phyloP scores from a whole-genome alignment of 2,113 vertebrate species.

The Thoracochromis brauschi region DNA sequence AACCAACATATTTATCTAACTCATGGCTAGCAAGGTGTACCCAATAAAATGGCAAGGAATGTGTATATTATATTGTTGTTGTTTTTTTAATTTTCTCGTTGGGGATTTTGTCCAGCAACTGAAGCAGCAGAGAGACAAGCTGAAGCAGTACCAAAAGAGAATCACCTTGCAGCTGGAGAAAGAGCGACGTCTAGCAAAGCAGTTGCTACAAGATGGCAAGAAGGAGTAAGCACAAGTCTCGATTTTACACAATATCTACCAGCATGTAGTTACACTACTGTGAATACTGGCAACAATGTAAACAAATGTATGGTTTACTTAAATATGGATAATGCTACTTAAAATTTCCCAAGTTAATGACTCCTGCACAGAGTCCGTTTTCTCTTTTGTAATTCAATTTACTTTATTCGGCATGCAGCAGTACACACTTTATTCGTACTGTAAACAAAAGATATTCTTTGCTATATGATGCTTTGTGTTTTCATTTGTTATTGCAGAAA shows the following conservation, averaged over 20 bases:
- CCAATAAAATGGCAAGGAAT: neutral
- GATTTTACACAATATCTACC: neutral
- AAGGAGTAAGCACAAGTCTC: slow-evolving; percentile 76
- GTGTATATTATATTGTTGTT: neutral
- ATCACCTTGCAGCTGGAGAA: slow-evolving; percentile 75
- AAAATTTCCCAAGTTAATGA: neutral
- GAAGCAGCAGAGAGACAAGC: slow-evolving; percentile 93
- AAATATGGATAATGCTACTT: neutral
- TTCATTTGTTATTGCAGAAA: slow-evolving; percentile 64
- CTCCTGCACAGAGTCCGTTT: neutral
- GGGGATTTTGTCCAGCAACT: slow-evolving; percentile 74
- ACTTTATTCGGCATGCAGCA: neutral
- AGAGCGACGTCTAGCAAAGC: slow-evolving; percentile 80
- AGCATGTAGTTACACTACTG: neutral
- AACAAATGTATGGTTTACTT: neutral
- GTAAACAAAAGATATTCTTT: neutral
- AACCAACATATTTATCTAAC: neutral
- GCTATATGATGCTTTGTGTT: neutral
- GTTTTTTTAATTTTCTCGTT: neutral
- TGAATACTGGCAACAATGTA: neutral
- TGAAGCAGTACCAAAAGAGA: slow-evolving; percentile 86
- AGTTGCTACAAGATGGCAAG: slow-evolving; percentile 81
- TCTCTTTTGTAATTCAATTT: neutral
- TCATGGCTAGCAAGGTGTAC: neutral
- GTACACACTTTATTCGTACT: neutral